These are phyloP conservation scores for Bursaphelenchus okinawaensis DNA, from an alignment of 2,888 invertebrate genomes.

Conservation along the genomic window DNA sequence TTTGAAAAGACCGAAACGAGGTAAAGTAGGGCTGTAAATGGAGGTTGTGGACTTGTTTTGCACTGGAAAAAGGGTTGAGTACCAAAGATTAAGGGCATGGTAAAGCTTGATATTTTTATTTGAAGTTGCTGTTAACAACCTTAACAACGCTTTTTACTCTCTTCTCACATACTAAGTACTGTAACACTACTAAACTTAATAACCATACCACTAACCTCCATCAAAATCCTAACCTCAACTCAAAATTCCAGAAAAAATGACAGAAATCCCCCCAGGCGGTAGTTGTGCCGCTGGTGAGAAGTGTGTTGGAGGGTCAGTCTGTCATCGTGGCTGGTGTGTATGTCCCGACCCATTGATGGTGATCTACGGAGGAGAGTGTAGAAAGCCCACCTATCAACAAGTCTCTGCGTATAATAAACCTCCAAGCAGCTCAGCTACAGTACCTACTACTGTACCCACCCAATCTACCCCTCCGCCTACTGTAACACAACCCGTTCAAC, in stretches of 20 bases:
- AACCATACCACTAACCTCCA: no score
- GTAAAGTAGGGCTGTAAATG: no score
- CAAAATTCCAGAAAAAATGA: constrained; percentile 38
- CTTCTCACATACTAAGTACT: no score
- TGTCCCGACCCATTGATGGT: constrained; percentile 54
- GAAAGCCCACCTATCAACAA: not conserved
- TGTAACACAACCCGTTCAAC: not conserved
- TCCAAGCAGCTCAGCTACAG: not conserved
- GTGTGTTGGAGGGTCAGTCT: constrained; percentile 31
- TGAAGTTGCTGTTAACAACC: no score
- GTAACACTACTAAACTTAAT: no score
- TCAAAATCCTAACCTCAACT: no score
- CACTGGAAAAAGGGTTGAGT: no score
- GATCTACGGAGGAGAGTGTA: constrained; percentile 47
- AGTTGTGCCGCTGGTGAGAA: constrained; percentile 47
- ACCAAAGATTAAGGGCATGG: no score
- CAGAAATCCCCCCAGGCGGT: constrained; percentile 54
- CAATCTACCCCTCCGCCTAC: constrained; percentile 17
- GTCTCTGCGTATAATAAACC: not conserved
- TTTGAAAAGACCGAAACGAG: not conserved
- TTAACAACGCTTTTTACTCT: no score
- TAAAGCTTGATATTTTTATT: no score
- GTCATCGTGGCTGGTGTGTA: constrained; percentile 44
- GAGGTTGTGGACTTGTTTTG: no score
- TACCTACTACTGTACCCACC: constrained; percentile 19